Evolutionary conservation across 2,797 vertebrate genomes (phyloP).

Genomic region (Pseudopleuronectes americanus): DNA sequence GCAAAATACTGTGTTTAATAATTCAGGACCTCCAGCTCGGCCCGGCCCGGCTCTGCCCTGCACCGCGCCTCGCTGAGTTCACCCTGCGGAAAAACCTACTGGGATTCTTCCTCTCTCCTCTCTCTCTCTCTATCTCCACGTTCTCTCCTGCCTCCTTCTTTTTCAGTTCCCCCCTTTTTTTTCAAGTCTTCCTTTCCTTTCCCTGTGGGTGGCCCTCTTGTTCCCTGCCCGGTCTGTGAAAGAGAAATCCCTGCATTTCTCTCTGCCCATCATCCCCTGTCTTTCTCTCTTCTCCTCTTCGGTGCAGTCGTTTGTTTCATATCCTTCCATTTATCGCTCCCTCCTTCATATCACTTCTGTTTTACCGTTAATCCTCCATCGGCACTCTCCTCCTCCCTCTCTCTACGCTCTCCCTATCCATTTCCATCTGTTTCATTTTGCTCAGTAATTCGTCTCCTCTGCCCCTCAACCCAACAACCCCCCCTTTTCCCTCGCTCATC

Average conservation of each 20-base stretch:
- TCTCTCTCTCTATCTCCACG: constrained; percentile 44
- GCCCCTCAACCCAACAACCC: background rate
- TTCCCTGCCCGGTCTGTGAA: background rate
- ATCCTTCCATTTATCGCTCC: background rate
- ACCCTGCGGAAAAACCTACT: constrained; percentile 59
- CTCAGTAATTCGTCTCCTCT: constrained; percentile 20
- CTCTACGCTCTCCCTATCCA: constrained; percentile 20
- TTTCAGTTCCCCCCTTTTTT: background rate
- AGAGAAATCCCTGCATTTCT: constrained; percentile 4
- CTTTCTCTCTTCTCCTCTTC: constrained; percentile 10
- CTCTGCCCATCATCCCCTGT: background rate
- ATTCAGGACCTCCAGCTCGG: constrained; percentile 76
- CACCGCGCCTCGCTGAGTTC: constrained; percentile 52
- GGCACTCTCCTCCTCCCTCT: background rate
- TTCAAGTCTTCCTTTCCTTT: constrained; percentile 2
- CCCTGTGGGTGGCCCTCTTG: background rate
- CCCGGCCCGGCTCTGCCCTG: constrained; percentile 54
- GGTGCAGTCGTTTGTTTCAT: constrained; percentile 28
- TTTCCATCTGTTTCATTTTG: constrained; percentile 34
- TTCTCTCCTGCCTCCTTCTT: background rate
- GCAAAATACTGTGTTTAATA: constrained; percentile 82
- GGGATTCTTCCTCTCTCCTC: constrained; percentile 44
- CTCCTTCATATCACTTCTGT: constrained; percentile 17
- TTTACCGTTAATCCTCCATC: constrained; percentile 28
- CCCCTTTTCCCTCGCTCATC: background rate